These are phyloP conservation scores for Drosophila eugracilis DNA, from an alignment of 1,140 invertebrate genomes.

Conservation along the genomic window DNA sequence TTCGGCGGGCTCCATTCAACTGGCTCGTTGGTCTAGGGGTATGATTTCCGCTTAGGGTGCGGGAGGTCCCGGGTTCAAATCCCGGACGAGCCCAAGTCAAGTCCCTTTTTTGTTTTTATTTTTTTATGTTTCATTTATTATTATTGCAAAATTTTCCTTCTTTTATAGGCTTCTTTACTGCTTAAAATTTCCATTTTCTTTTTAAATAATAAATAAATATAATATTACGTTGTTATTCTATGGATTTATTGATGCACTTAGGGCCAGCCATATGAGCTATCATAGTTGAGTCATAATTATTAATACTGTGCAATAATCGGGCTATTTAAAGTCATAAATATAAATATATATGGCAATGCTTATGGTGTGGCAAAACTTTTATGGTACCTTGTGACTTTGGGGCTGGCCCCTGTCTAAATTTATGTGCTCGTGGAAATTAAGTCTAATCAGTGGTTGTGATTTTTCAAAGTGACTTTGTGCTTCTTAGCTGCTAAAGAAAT, in stretches of 20 bases:
- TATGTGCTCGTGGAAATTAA: slow-evolving; percentile 66
- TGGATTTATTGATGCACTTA: slow-evolving; percentile 19
- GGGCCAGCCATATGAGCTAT: slow-evolving; percentile 6
- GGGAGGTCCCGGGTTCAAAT: slow-evolving; percentile 89
- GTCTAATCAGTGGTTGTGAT: slow-evolving; percentile 73
- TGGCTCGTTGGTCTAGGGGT: slow-evolving; percentile 88
- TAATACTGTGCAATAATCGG: slow-evolving; percentile 35
- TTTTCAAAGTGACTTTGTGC: slow-evolving; percentile 38
- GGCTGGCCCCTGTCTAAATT: slow-evolving; percentile 44
- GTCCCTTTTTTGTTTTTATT: slow-evolving; percentile 9
- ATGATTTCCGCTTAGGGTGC: slow-evolving; percentile 88
- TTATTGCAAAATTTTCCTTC: too few relatives aligned
- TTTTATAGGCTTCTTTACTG: too few relatives aligned
- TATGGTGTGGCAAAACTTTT: slow-evolving; percentile 34
- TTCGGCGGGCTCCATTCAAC: slow-evolving; percentile 35
- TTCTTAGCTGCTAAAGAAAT: too few relatives aligned
- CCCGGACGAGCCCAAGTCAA: slow-evolving; percentile 87
- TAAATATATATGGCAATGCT: slow-evolving; percentile 26
- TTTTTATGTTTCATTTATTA: neutral
- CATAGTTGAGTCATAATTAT: slow-evolving; percentile 41
- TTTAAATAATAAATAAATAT: neutral
- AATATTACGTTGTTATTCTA: neutral
- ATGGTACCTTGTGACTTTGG: slow-evolving; percentile 35
- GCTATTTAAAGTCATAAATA: slow-evolving; percentile 35
- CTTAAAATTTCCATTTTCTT: too few relatives aligned